Base-by-base conservation (phyloP, 2,888 invertebrate genomes). In the Pterostichus madidus region DNA sequence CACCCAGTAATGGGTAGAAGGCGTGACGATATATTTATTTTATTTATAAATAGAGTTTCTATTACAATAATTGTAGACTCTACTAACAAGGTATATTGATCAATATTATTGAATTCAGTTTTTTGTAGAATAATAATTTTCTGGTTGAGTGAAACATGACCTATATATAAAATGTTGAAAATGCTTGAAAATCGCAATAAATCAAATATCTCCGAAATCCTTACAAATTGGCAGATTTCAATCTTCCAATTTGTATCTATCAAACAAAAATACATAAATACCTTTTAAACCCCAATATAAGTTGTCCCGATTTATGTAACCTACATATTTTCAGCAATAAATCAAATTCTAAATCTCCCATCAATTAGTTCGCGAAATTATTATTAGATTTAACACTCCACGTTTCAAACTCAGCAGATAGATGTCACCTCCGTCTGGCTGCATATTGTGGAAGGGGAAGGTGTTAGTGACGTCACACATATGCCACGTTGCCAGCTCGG, bases 401-500 rank as follows among this genome's bases (percentile, higher is more conserved):
- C 39, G 46, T 49, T 49, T 75, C 75, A 15, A 15, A 11, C 49
- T 49, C n/a, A 31, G 10, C 75, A 17, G 49, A 49, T 39, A 75
- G 44, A 46, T 46, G 49, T 39, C 73, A 73, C 39, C 39, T 32
- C 35, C 44, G 61, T 31, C 61, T 61, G 61, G 52, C 39, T 17
- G 56, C 64, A 24, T 11, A 7, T 64, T 24, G 13, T 32, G n/a
- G 64, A 8, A 31, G 35, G 31, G 31, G 64, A 31, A 35, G 64
- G 35, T 64, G 35, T 64, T 49, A 75, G 24, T 75, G 49, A 75
- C 75, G 75, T 75, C 75, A 75, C 75, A 75, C 31, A 75, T 49
- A 44, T 71, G 71, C 71, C 71, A 44, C 6, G 24, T 15, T 52
- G 17, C 59, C 44, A 15, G 8, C 6, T 15, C 24, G 13, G 2